phyloP scores from a whole-genome alignment of 2,888 invertebrate species.

The Branchellion lobata region DNA sequence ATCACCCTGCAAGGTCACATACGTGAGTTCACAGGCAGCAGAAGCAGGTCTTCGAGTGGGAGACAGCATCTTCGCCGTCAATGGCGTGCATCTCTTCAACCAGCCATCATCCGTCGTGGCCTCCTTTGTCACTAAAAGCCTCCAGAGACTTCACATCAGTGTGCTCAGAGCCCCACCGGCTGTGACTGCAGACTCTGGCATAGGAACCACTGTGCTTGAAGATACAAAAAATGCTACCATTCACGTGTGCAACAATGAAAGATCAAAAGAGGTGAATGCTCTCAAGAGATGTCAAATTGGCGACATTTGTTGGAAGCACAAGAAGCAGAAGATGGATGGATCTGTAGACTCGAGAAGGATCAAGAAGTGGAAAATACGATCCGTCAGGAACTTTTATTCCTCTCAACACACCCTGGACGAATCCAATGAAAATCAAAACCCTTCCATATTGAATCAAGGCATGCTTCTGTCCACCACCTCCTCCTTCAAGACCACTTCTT shows the following conservation, averaged over 20 bases:
- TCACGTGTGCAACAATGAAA: neutral
- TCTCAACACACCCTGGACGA: neutral
- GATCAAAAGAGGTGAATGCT: neutral
- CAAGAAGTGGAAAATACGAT: neutral
- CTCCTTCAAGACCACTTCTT: neutral
- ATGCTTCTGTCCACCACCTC: neutral
- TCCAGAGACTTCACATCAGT: neutral
- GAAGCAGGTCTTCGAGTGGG: neutral
- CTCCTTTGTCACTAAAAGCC: neutral
- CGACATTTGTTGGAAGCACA: neutral
- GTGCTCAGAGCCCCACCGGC: neutral
- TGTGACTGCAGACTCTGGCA: neutral
- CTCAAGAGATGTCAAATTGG: too few species aligned
- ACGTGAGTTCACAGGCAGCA: neutral
- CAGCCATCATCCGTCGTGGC: neutral
- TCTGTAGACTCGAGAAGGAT: conserved; percentile 1
- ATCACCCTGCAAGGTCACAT: neutral
- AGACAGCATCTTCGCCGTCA: neutral
- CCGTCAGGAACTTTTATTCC: neutral
- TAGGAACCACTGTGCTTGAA: neutral
- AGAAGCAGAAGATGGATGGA: neutral
- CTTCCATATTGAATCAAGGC: conserved; percentile 10
- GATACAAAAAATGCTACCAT: neutral
- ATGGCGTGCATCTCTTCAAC: neutral
- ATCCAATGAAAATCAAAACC: neutral